phyloP scores from a whole-genome alignment of 1,140 invertebrate genomes.

The Pygmarrhopalites habei region DNA sequence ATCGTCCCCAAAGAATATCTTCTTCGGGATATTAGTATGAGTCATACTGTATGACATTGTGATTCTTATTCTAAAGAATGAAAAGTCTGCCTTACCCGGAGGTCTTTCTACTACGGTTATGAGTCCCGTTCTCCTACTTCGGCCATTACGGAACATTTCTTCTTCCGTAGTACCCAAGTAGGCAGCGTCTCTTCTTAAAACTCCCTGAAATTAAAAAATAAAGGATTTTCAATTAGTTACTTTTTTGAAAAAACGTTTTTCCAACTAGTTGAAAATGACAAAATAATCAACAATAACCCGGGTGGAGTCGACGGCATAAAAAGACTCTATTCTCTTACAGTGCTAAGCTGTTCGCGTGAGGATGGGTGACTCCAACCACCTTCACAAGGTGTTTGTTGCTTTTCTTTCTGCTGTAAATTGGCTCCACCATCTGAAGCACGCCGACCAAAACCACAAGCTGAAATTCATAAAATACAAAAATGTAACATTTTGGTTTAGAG shows the following conservation, averaged over 20 bases:
- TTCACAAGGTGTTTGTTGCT: slow-evolving; percentile 53
- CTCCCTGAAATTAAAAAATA: slow-evolving; percentile 26
- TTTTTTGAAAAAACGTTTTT: no score
- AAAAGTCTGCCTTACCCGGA: slow-evolving; percentile 57
- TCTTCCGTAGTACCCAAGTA: slow-evolving; percentile 43
- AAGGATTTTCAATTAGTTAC: neutral
- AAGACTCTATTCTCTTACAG: slow-evolving; percentile 40
- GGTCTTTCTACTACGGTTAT: slow-evolving; percentile 68
- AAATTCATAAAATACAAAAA: slow-evolving; percentile 19
- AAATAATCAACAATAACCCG: neutral
- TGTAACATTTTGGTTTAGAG: neutral
- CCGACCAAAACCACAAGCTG: slow-evolving; percentile 72
- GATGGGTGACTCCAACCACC: slow-evolving; percentile 50
- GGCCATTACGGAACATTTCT: slow-evolving; percentile 41
- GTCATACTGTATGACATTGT: no score
- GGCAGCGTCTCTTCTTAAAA: slow-evolving; percentile 53
- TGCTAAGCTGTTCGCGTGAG: slow-evolving; percentile 35
- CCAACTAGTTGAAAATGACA: neutral
- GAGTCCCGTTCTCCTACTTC: slow-evolving; percentile 43
- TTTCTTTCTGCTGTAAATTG: slow-evolving; percentile 70
- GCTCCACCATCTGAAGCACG: slow-evolving; percentile 93
- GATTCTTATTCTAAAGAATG: no score
- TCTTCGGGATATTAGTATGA: no score
- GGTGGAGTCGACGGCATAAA: neutral
- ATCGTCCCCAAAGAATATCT: no score